These are phyloP conservation scores for Pristionchus maxplancki DNA, from an alignment of 2,888 invertebrate species.

Conservation along the genomic window DNA sequence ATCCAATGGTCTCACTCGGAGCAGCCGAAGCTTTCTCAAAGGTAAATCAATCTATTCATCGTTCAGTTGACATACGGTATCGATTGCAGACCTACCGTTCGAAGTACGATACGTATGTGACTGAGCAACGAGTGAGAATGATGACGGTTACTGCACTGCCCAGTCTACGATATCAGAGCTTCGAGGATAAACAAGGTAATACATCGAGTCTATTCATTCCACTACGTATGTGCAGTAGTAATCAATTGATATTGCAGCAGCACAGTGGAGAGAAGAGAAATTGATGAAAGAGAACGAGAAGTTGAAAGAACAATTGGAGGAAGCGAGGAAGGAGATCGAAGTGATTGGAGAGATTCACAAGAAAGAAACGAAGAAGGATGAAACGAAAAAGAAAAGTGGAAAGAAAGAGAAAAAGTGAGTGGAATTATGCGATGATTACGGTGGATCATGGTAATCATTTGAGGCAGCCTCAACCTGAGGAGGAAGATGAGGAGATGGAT, in stretches of 20 bases:
- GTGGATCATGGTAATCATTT: not conserved
- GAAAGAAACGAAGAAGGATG: not conserved
- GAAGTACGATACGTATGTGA: not conserved
- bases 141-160: not conserved
- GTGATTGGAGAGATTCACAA: not conserved
- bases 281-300: not conserved
- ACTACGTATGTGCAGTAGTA: no score
- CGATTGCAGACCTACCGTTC: not conserved
- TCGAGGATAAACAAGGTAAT: slow-evolving; percentile 1
- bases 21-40: slow-evolving; percentile 7
- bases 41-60: not conserved
- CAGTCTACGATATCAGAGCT: not conserved
- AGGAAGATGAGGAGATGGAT: not conserved
- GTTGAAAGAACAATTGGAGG: not conserved
- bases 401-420: not conserved
- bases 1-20: not conserved
- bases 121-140: slow-evolving; percentile 17
- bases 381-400: not conserved
- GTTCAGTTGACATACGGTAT: no score
- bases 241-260: no score
- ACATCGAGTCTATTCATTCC: no score
- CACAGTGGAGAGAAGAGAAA: no score
- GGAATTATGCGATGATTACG: not conserved
- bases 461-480: not conserved
- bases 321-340: not conserved